A percentile compares a stretch with the other conserved stretches of the same genome.
phyloP scores from a whole-genome alignment of 2,888 invertebrate genomes.

The Bembecia ichneumoniformis region DNA sequence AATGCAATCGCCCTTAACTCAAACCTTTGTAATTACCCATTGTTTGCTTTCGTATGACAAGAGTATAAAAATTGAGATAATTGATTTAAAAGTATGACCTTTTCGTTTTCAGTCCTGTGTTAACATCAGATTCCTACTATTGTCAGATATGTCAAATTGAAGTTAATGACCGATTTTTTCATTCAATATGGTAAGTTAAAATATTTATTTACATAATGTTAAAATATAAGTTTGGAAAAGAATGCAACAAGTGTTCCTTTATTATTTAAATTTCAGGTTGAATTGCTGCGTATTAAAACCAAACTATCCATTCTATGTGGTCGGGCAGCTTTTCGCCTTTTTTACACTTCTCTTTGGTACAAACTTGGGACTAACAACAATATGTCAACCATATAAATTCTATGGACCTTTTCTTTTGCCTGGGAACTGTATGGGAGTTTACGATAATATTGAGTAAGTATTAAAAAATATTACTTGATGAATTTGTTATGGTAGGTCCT shows the following conservation, averaged over 20 bases:
- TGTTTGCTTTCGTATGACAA: too few species aligned
- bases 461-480: background rate
- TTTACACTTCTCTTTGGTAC: slow-evolving; percentile 80
- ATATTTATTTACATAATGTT: background rate
- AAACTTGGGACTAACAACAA: slow-evolving; percentile 87
- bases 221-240: background rate
- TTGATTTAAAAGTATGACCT: too few species aligned
- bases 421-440: slow-evolving; percentile 88
- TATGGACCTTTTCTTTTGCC: slow-evolving; percentile 81
- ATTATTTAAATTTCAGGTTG: slow-evolving; percentile 66
- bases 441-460: slow-evolving; percentile 82
- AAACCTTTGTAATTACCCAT: too few species aligned
- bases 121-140: slow-evolving; percentile 81
- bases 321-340: slow-evolving; percentile 77
- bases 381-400: slow-evolving; percentile 84
- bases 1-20: too few species aligned
- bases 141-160: slow-evolving; percentile 88
- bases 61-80: too few species aligned
- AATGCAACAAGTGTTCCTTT: background rate
- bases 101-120: slow-evolving; percentile 45
- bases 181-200: slow-evolving; percentile 79
- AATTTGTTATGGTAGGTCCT: too few species aligned
- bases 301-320: slow-evolving; percentile 83
- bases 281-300: slow-evolving; percentile 87
- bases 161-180: slow-evolving; percentile 82